phyloP scores from a whole-genome alignment of 64 coral and sea anemone species.

The Orbicella faveolata region DNA sequence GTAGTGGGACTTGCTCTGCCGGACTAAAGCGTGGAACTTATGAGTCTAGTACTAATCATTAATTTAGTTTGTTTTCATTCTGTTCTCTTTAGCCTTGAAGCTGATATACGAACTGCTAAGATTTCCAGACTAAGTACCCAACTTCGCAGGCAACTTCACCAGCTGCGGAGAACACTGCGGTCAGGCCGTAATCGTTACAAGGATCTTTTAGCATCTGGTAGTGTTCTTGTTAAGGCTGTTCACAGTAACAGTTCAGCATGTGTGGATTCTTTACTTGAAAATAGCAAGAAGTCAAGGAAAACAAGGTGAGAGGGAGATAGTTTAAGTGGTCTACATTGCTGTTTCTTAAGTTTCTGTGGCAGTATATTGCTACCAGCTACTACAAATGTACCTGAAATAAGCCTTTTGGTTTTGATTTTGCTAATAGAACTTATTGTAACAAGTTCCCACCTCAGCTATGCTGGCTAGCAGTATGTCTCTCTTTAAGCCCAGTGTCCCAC shows the following conservation, averaged over 20 bases:
- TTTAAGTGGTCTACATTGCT: background rate
- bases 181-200: conserved; percentile 55
- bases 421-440: too few species aligned
- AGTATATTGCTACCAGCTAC: too few species aligned
- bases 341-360: background rate
- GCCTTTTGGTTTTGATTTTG: too few species aligned
- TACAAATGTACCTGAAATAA: too few species aligned
- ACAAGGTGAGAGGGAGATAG: background rate
- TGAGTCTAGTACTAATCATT: background rate
- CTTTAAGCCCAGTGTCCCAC: too few species aligned
- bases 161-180: conserved; percentile 74
- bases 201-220: conserved; percentile 61
- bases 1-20: too few species aligned
- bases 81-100: conserved; percentile 1
- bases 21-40: too few species aligned
- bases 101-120: conserved; percentile 82
- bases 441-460: too few species aligned
- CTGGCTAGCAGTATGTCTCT: too few species aligned
- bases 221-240: conserved; percentile 78
- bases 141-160: conserved; percentile 78
- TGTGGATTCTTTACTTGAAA: conserved; percentile 56
- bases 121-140: conserved; percentile 82
- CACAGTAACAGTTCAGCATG: conserved; percentile 60
- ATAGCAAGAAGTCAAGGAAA: conserved; percentile 17
- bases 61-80: background rate